Conservation (phyloP, 2,797 vertebrate species). For the Melanogrammus aeglefinus region DNA sequence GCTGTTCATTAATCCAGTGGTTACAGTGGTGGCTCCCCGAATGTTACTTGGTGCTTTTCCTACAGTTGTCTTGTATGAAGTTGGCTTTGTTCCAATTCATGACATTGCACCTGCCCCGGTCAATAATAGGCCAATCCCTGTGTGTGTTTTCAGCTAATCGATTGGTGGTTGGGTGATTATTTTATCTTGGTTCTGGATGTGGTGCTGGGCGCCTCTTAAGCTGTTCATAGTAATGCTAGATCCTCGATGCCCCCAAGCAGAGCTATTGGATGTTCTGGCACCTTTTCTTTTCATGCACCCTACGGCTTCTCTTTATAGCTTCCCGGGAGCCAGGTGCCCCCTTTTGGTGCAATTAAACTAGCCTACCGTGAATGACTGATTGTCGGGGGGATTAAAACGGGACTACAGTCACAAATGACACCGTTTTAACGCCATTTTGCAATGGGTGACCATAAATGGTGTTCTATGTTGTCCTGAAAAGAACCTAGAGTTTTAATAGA, state of each 20-base stretch:
- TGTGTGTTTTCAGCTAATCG: neutral
- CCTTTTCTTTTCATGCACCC: constrained; percentile 17
- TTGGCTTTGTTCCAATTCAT: constrained; percentile 56
- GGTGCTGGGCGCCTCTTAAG: neutral
- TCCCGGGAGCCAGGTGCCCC: constrained; percentile 62
- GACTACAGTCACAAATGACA: neutral
- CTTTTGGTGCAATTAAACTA: constrained; percentile 52
- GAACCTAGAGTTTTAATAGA: neutral
- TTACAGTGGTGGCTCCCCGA: constrained; percentile 30
- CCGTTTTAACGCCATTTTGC: neutral
- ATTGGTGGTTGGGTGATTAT: neutral
- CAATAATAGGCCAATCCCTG: neutral
- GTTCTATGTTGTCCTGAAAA: neutral
- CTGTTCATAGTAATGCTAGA: constrained; percentile 14
- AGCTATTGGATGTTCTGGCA: constrained; percentile 39
- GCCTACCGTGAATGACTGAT: constrained; percentile 46
- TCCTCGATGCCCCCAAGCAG: constrained; percentile 37
- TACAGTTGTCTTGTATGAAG: neutral
- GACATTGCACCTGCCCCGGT: constrained; percentile 51
- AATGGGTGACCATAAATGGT: neutral
- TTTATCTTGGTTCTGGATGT: neutral
- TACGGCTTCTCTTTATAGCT: constrained; percentile 46
- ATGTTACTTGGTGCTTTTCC: neutral
- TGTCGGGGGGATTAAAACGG: neutral
- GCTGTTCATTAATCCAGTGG: constrained; percentile 44